A percentile compares a stretch with the other conserved stretches of the same genome.
Conservation (phyloP, 2,797 vertebrate genomes). For the Paedocypris micromegethes region DNA sequence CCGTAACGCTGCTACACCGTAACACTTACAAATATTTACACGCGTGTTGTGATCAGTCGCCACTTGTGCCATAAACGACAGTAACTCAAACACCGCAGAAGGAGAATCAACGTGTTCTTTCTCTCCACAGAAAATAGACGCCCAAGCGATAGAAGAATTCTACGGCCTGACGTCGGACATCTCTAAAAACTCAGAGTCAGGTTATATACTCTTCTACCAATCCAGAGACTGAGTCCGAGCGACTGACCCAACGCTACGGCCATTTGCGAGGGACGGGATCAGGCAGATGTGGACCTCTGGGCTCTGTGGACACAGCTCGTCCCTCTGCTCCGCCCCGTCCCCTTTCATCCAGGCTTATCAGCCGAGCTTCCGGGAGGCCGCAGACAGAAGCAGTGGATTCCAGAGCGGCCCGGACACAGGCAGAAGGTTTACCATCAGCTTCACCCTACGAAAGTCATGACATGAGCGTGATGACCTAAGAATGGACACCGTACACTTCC, state of each 20-base stretch:
- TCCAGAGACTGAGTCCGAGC: conserved; percentile 85
- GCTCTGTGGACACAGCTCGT: conserved; percentile 25
- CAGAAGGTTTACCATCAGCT: conserved; percentile 16
- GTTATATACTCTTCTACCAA: conserved; percentile 99
- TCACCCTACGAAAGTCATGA: background rate
- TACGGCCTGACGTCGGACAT: conserved; percentile 97
- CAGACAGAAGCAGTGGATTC: conserved; percentile 42
- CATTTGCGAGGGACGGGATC: conserved; percentile 41
- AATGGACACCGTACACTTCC: conserved; percentile 17
- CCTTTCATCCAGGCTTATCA: conserved; percentile 43
- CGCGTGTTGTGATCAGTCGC: background rate
- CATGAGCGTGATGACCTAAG: conserved; percentile 10
- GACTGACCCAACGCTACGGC: conserved; percentile 50
- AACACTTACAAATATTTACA: conserved; percentile 20
- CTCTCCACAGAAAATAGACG: conserved; percentile 87
- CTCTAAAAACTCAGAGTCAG: conserved; percentile 99
- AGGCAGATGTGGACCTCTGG: conserved; percentile 35
- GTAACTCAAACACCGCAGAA: background rate
- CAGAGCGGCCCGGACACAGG: conserved; percentile 35
- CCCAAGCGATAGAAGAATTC: conserved; percentile 98
- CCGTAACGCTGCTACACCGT: background rate
- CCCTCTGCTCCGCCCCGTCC: conserved; percentile 39
- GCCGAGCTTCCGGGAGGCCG: conserved; percentile 40
- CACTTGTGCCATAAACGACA: background rate
- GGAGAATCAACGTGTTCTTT: background rate